Percentiles rank a stretch among this genome's conserved stretches.
phyloP scores from a whole-genome alignment of 2,797 vertebrate species.

The Poecilia velifera region DNA sequence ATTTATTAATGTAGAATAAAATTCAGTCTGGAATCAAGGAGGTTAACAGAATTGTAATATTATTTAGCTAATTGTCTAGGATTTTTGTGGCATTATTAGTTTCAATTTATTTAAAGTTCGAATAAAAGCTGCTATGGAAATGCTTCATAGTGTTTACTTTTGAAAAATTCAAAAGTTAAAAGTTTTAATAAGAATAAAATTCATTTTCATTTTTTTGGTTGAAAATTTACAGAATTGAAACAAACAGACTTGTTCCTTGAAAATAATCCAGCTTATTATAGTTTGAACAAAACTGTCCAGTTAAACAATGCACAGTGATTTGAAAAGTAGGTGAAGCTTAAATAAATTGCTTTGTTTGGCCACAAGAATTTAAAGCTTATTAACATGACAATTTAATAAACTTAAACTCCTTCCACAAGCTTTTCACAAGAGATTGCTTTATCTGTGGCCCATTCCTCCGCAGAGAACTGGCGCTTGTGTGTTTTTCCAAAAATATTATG shows the following conservation, averaged over 20 bases:
- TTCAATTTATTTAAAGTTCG: not conserved
- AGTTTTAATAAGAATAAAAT: not conserved
- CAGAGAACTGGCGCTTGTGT: not conserved
- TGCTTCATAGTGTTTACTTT: slow-evolving; percentile 28
- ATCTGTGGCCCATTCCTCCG: not conserved
- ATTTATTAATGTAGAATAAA: not conserved
- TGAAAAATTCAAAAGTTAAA: slow-evolving; percentile 13
- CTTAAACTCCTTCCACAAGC: too few relatives aligned
- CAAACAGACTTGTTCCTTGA: too few relatives aligned
- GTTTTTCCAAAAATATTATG: not conserved
- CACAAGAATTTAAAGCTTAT: too few relatives aligned
- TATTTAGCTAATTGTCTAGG: not conserved
- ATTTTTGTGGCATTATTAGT: not conserved
- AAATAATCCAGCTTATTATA: too few relatives aligned
- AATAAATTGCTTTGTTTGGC: too few relatives aligned
- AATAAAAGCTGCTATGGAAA: slow-evolving; percentile 22
- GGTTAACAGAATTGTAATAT: not conserved
- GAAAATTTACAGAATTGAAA: not conserved
- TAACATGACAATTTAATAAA: too few relatives aligned
- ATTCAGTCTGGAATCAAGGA: not conserved
- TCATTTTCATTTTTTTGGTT: not conserved
- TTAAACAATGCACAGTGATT: not conserved
- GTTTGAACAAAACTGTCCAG: too few relatives aligned
- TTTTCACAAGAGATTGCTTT: too few relatives aligned
- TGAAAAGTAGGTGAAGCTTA: not conserved